A percentile compares a stretch with the other conserved stretches of the same genome.
phyloP scores from a whole-genome alignment of 2,113 vertebrate species.

The Rafetus swinhoei region DNA sequence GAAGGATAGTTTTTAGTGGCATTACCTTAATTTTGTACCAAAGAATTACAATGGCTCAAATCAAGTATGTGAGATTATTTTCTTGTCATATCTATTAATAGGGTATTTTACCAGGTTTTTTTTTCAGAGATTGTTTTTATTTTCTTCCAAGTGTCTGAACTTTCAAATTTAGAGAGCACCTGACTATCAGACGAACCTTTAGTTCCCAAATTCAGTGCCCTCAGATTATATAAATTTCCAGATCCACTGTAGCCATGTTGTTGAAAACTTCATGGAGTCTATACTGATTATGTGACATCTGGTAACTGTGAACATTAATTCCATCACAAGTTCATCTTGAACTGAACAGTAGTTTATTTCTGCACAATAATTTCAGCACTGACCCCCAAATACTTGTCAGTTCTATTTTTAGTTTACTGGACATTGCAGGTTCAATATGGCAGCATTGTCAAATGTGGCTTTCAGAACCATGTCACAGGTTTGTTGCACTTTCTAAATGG shows the following conservation, averaged over 20 bases:
- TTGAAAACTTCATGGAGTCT: neutral
- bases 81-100: neutral
- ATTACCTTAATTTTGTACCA: neutral
- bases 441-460: constrained; percentile 8
- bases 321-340: constrained; percentile 24
- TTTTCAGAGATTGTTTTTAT: neutral
- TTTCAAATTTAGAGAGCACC: neutral
- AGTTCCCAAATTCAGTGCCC: neutral
- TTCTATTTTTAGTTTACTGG: constrained; percentile 25
- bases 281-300: constrained; percentile 36
- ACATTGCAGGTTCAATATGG: neutral
- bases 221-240: neutral
- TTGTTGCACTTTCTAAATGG: neutral
- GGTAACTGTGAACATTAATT: constrained; percentile 19
- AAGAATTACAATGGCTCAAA: neutral
- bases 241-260: neutral
- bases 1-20: neutral
- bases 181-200: neutral
- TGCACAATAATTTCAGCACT: constrained; percentile 40
- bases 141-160: neutral
- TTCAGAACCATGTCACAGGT: neutral
- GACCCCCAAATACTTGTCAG: constrained; percentile 42
- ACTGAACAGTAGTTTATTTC: constrained; percentile 26
- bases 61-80: neutral
- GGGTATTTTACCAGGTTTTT: neutral